These are phyloP conservation scores for Donacobius atricapilla DNA, from an alignment of 2,113 vertebrate genomes.

Conservation along the genomic window DNA sequence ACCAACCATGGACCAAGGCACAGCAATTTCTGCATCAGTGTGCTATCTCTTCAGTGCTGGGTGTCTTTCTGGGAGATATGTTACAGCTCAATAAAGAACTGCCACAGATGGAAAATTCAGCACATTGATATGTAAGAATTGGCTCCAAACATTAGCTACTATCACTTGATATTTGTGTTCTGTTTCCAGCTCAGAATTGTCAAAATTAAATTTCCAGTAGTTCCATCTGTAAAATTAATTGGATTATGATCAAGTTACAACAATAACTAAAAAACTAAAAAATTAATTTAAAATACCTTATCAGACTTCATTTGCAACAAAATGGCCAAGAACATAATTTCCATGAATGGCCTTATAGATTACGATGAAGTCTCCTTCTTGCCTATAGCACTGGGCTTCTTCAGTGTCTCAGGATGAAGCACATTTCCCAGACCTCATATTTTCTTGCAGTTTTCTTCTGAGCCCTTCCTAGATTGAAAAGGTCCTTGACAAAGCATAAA, in stretches of 20 bases:
- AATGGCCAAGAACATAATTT: neutral
- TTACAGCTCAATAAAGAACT: neutral
- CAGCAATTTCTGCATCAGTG: neutral
- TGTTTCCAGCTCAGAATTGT: neutral
- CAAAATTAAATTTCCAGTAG: conserved; percentile 4
- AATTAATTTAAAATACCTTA: neutral
- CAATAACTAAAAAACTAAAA: neutral
- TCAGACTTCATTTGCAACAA: neutral
- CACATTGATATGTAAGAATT: neutral
- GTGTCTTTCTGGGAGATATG: neutral
- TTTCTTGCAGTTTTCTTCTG: neutral
- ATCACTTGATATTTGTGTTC: neutral
- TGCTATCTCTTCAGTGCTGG: neutral
- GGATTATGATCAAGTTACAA: neutral
- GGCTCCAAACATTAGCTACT: neutral
- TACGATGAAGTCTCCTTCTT: neutral
- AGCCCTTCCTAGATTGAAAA: neutral
- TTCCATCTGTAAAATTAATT: neutral
- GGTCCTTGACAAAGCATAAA: neutral
- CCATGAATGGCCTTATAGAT: neutral
- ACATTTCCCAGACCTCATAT: neutral
- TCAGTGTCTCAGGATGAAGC: neutral
- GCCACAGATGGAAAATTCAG: conserved; percentile 16
- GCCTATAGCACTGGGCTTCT: neutral
- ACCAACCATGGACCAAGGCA: neutral